Conservation (phyloP, 2,797 vertebrate species). For the Acropternis orthonyx region DNA sequence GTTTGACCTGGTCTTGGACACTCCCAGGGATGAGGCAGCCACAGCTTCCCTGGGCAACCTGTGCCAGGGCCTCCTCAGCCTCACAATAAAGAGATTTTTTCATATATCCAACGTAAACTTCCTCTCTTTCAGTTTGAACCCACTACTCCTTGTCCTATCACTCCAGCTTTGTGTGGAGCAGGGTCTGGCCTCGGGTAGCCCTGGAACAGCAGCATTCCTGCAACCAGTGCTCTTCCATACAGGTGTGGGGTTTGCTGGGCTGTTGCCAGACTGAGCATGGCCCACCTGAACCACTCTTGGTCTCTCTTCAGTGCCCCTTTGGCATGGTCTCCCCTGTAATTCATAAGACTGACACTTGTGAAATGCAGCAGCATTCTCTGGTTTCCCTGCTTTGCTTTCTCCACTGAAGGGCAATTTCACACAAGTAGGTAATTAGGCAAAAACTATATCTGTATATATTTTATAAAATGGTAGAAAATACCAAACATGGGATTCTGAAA, state of each 20-base stretch:
- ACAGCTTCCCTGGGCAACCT: not conserved
- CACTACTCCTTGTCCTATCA: not conserved
- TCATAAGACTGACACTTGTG: not conserved
- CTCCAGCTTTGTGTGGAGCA: not conserved
- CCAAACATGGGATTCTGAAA: not conserved
- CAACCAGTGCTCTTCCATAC: not conserved
- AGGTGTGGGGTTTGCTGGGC: not conserved
- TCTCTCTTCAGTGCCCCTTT: not conserved
- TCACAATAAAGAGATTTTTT: not conserved
- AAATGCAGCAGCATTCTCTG: not conserved
- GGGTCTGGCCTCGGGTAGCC: not conserved
- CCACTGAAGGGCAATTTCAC: not conserved
- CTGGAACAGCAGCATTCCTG: not conserved
- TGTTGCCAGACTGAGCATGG: not conserved
- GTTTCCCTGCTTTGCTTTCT: not conserved
- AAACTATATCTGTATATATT: not conserved
- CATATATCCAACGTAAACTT: not conserved
- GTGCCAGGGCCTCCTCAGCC: not conserved
- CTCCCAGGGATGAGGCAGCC: not conserved
- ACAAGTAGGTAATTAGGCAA: not conserved
- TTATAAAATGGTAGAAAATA: not conserved
- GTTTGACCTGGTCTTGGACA: fast-evolving
- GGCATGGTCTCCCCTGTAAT: not conserved
- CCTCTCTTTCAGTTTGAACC: not conserved
- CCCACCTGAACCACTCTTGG: not conserved